Base-by-base conservation (phyloP, 2,113 vertebrate species). In the Anolis sagrei region DNA sequence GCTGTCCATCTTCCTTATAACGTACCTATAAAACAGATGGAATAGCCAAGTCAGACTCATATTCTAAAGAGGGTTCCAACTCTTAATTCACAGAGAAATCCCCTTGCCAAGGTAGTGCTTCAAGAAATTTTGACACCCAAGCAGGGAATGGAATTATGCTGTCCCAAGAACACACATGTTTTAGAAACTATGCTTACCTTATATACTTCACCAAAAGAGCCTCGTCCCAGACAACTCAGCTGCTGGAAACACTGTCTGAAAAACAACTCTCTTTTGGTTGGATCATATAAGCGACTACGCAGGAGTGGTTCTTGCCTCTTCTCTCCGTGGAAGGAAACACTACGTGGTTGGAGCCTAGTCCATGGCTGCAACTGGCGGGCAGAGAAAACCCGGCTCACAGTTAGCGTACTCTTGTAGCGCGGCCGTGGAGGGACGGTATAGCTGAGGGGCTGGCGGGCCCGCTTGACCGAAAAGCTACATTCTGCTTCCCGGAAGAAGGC, bases 161-260 rank as follows among this genome's bases (percentile, higher is more conserved):
- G 19, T 36, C 32, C 62, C 69, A 80, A 81, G 5, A 86, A 75
- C 2, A 75, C 21, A 8, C 27, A 72, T 18, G 58, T 44, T 61
- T 16, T 54, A 9, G 3, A 19, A 86, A 5, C 27, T 36, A 51
- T 81, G 19, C 34, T 95, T 75, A 98, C 98, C 97, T 98, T 98
- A 91, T 97, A 98, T 39, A 98, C 98, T 88, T 98, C 97, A 36
- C 98, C 98, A 0, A 97, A 98, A 2, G 97, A 98, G 72, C 98
- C 98, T 0, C 95, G 95, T 25, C 98, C 98, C 69, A 98, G 92
- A 39, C 96, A 94, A 70, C 97, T 97, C 39, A 98, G 94, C 87
- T 95, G 96, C 87, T 95, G 95, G 93, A 98, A 98, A 85, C 95
- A 97, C 93, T 98, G 98, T 85, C 84, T 96, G 88, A 98, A 98